phyloP scores from a whole-genome alignment of 2,113 vertebrate species.

The Grammomys surdaster region DNA sequence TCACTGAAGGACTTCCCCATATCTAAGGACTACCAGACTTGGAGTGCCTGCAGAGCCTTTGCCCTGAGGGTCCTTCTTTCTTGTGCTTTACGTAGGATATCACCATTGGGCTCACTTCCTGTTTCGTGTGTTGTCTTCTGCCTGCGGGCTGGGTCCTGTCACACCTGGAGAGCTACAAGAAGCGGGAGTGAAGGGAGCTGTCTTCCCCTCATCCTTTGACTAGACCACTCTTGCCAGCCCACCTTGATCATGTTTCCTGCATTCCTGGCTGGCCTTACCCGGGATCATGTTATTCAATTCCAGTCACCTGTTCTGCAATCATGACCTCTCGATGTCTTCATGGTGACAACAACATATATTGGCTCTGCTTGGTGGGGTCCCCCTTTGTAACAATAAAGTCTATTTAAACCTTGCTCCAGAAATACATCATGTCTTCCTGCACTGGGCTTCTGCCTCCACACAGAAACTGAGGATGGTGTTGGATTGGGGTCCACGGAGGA shows the following conservation, averaged over 20 bases:
- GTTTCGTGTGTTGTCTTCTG: slow-evolving; percentile 73
- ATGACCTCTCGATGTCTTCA: slow-evolving; percentile 9
- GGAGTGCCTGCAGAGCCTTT: not conserved
- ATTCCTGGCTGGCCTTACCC: slow-evolving; percentile 44
- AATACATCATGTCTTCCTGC: not conserved
- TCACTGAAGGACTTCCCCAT: not conserved
- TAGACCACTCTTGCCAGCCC: not conserved
- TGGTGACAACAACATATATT: slow-evolving; percentile 38
- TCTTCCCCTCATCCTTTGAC: not conserved
- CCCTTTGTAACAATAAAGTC: slow-evolving; percentile 76
- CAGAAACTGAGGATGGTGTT: not conserved
- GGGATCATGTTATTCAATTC: slow-evolving; percentile 38
- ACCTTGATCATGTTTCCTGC: not conserved
- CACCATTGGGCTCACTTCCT: slow-evolving; percentile 64
- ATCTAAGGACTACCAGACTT: not conserved
- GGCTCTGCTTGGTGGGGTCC: slow-evolving; percentile 16
- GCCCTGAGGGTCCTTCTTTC: slow-evolving; percentile 18
- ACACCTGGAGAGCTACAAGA: slow-evolving; percentile 82
- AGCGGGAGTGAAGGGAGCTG: slow-evolving; percentile 72
- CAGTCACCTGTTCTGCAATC: slow-evolving; percentile 43
- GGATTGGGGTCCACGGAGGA: not conserved
- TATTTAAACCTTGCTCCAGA: slow-evolving; percentile 43
- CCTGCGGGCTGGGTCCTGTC: slow-evolving; percentile 80
- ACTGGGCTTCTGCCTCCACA: not conserved
- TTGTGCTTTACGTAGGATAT: slow-evolving; percentile 67